Conservation (phyloP, 1,140 invertebrate species). For the Trichonephila inaurata region DNA sequence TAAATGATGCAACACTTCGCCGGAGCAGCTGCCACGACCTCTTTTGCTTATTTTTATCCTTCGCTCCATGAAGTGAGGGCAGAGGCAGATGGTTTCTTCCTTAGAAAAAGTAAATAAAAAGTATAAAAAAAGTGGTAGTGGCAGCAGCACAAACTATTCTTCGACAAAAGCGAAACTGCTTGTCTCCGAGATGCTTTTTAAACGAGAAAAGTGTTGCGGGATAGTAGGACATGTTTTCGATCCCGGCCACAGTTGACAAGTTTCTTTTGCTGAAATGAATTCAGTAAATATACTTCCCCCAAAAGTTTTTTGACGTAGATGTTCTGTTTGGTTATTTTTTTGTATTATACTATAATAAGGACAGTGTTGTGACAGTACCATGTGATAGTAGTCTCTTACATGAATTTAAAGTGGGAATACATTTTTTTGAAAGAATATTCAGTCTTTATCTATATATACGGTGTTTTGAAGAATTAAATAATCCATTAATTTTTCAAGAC, state of each 20-base stretch:
- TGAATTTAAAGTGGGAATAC: no score
- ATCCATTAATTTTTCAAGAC: no score
- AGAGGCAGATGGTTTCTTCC: constrained; percentile 31
- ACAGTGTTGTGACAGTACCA: no score
- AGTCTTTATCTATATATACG: no score
- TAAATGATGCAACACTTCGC: constrained; percentile 49
- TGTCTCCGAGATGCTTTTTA: constrained; percentile 6
- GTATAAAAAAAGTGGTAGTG: neutral
- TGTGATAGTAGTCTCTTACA: no score
- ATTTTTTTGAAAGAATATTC: no score
- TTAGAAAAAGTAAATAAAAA: neutral
- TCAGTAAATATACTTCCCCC: neutral
- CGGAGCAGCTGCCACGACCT: constrained; percentile 18
- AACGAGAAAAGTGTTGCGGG: neutral
- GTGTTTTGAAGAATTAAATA: no score
- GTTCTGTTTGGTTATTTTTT: no score
- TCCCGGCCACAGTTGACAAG: constrained; percentile 9
- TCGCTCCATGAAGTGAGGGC: neutral
- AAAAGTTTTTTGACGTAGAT: no score
- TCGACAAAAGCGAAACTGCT: neutral
- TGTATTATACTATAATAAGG: no score
- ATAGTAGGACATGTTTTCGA: constrained; percentile 23
- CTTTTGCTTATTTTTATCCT: constrained; percentile 14
- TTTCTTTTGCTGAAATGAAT: neutral
- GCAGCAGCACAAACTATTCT: neutral